phyloP scores from a whole-genome alignment of 2,888 invertebrate genomes.

The Hecatera dysodea region DNA sequence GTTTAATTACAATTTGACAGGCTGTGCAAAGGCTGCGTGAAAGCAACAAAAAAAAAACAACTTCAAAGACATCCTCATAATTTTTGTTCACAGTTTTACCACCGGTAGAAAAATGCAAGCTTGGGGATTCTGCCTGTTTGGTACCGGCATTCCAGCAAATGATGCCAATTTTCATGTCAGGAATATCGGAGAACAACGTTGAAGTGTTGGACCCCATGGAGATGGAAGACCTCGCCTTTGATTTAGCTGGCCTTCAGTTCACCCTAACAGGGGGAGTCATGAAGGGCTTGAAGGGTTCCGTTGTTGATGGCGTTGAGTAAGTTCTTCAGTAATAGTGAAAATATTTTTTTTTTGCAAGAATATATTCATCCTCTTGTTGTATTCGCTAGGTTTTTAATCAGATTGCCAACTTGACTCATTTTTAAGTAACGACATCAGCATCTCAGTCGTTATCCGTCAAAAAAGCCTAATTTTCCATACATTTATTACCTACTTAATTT shows the following conservation, averaged over 20 bases:
- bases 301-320: slow-evolving; percentile 56
- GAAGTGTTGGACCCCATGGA: slow-evolving; percentile 69
- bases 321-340: slow-evolving; percentile 2
- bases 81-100: slow-evolving; percentile 47
- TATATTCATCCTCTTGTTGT: too few relatives aligned
- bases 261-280: slow-evolving; percentile 60
- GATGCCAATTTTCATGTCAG: slow-evolving; percentile 64
- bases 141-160: slow-evolving; percentile 62
- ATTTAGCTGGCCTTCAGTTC: slow-evolving; percentile 70
- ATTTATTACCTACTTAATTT: too few relatives aligned
- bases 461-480: too few relatives aligned
- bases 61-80: too few relatives aligned
- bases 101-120: slow-evolving; percentile 54
- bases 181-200: slow-evolving; percentile 67
- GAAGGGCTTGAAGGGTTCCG: slow-evolving; percentile 60
- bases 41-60: too few relatives aligned
- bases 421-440: too few relatives aligned
- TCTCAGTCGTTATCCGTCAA: too few relatives aligned
- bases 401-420: too few relatives aligned
- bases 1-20: too few relatives aligned
- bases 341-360: too few relatives aligned
- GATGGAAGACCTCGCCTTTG: slow-evolving; percentile 65
- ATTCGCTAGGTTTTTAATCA: too few relatives aligned
- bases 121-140: slow-evolving; percentile 65
- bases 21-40: too few relatives aligned